These are phyloP conservation scores for Tigriopus californicus DNA, from an alignment of 2,888 invertebrate species.

Conservation along the genomic window DNA sequence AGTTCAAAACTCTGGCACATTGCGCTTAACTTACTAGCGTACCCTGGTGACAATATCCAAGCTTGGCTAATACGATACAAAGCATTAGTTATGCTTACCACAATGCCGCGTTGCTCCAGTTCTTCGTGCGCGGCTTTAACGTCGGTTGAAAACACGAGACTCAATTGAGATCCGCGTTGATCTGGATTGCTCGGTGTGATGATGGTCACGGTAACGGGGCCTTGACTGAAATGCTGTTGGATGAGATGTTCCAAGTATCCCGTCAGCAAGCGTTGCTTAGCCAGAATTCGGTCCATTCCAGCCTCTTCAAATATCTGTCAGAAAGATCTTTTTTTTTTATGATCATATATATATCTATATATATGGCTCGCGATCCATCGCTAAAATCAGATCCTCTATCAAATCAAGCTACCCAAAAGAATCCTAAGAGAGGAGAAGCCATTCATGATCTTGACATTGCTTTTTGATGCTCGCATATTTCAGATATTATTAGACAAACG, in stretches of 20 bases:
- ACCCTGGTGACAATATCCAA: too few relatives aligned
- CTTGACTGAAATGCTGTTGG: conserved; percentile 21
- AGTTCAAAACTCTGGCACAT: too few relatives aligned
- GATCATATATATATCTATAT: too few relatives aligned
- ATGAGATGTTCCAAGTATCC: conserved; percentile 34
- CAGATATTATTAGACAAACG: too few relatives aligned
- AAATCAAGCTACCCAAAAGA: too few relatives aligned
- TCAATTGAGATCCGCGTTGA: conserved; percentile 35
- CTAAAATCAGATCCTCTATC: too few relatives aligned
- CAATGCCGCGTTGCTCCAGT: neutral
- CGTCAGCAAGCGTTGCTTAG: conserved; percentile 33
- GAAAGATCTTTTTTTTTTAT: neutral
- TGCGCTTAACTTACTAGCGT: too few relatives aligned
- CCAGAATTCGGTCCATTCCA: conserved; percentile 25
- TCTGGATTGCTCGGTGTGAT: conserved; percentile 34
- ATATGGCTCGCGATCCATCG: too few relatives aligned
- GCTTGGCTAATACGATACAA: too few relatives aligned
- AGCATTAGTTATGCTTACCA: conserved; percentile 15
- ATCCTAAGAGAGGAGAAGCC: too few relatives aligned
- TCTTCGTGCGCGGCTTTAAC: conserved; percentile 20
- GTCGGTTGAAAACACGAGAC: conserved; percentile 30
- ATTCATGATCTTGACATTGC: too few relatives aligned
- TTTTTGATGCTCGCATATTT: too few relatives aligned
- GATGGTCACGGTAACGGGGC: conserved; percentile 23
- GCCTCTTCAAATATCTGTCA: conserved; percentile 32